Evolutionary conservation across 1,140 invertebrate species (phyloP), one percentile per base, ranked within the genome.

Genomic region (Spodoptera frugiperda): DNA sequence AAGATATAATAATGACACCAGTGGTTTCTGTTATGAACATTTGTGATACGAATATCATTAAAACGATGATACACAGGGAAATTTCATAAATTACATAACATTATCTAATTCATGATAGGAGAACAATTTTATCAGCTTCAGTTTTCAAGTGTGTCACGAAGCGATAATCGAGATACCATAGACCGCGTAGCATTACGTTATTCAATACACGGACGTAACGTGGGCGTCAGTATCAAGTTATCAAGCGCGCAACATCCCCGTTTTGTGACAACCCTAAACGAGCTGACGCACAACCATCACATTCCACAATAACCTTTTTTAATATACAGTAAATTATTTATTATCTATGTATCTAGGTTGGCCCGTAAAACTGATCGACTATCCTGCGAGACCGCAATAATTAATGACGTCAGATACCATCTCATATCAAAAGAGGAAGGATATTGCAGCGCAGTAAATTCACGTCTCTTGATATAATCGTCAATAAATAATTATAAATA

Each of bases 91-190:
- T 61, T n/a, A 11, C 30, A 44, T 44, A 17, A 44, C 15, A 61
- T 61, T 71, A 44, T 57, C 33, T 21, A 57, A 46, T 25, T 72
- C 39, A 17, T 14, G 54, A 72, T 72, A 59, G 11, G 11, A 19
- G 6, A 19, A 71, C 49, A 55, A 44, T 72, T 70, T 71, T 71
- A 71, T 71, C 68, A 44, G 17, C 3, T 57, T 30, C 21, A 57
- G 54, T 57, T 57, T 53, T 48, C 44, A 21, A 59, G 55, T 54
- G 33, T 14, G 54, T 46, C 33, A 17, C 10, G 71, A 33, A 33
- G 33, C 33, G 55, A 73, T 73, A 61, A 61, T 73, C 55, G 54
- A 61, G 53, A 61, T 55, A 73, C 33, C 55, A 57, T n/a, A 61
- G 53, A 44, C 21, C 33, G 53, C 9, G 68, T 6, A 21, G 17